Evolutionary conservation across 2,113 vertebrate species (phyloP), one percentile per base, ranked within the genome.

Genomic region (Gasterosteus nipponicus): DNA sequence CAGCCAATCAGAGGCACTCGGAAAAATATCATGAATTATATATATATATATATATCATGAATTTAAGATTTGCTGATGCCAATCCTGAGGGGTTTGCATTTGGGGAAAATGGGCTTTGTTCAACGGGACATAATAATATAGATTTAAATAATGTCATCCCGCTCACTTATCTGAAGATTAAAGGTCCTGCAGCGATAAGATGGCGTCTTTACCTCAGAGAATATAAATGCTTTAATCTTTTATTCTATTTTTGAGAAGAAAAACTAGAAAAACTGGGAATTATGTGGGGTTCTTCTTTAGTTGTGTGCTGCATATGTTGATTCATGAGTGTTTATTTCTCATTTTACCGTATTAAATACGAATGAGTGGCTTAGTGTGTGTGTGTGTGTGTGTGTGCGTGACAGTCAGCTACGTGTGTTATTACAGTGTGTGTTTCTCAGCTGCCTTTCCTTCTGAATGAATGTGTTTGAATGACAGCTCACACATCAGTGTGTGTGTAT

Each of bases 401-500:
- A 39, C 14, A 5, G 18, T 35, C 19, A 38, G 67, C 42, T 49
- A 31, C 22, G 41, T 49, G 51, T 57, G 12, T 63, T 11, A 7
- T 10, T 10, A 46, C 64, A 26, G 29, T 63, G 67, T 61, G 59
- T 60, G 51, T 68, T 66, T 69, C 47, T 49, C 53, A 38, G 73
- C 65, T 39, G 58, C 62, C 41, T 44, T 18, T 71, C 18, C 69
- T 54, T 56, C 49, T 79, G 68, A 75, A 53, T 79, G 68, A 73
- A 60, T 10, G 4, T 18, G 66, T 67, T 39, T 69, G 67, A 71
- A 41, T 71, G 64, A 83, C n/a, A 42, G 19, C 41, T 86, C 33
- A 80, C 85, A 85, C 85, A 64, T 81, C 60, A 6, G 31, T 66
- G n/a, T 29, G 35, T 66, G 62, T 74, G 33, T 62, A 57, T 67